Conservation (phyloP, 2,888 invertebrate genomes). For the Orchestes rusci region DNA sequence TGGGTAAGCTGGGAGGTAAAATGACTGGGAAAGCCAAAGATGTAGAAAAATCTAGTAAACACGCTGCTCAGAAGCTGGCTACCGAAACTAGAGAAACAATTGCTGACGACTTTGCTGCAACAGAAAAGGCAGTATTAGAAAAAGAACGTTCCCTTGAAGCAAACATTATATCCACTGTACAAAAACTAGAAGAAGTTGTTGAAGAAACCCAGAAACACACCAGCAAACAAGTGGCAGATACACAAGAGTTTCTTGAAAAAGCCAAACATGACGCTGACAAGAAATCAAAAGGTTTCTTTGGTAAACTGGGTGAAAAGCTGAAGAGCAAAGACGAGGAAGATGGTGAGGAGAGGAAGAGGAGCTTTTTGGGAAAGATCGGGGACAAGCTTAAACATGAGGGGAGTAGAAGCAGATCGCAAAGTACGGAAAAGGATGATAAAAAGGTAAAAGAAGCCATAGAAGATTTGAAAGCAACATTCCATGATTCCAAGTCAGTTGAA, state of each 20-base stretch:
- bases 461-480: slow-evolving; percentile 7
- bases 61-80: too few relatives aligned
- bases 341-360: slow-evolving; percentile 7
- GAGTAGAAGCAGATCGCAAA: background rate
- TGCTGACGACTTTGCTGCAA: slow-evolving; percentile 1
- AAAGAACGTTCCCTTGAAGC: background rate
- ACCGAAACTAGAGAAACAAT: too few relatives aligned
- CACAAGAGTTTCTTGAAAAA: slow-evolving; percentile 1
- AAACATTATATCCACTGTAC: background rate
- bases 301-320: slow-evolving; percentile 25
- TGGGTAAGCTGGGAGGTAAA: slow-evolving; percentile 21
- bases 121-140: background rate
- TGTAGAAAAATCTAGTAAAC: slow-evolving; percentile 9
- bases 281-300: slow-evolving; percentile 25
- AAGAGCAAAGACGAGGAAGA: slow-evolving; percentile 16
- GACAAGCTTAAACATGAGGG: too few relatives aligned
- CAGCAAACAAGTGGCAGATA: background rate
- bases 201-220: slow-evolving; percentile 2
- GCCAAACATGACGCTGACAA: slow-evolving; percentile 25
- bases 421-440: background rate
- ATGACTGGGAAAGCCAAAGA: slow-evolving; percentile 23
- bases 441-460: slow-evolving; percentile 11
- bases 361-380: too few relatives aligned
- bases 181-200: slow-evolving; percentile 7
- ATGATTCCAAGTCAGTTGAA: slow-evolving; percentile 15